Evolutionary conservation across 2,888 invertebrate genomes (phyloP), one percentile per base, ranked within the genome.

Genomic region (Cephus sareptanus): DNA sequence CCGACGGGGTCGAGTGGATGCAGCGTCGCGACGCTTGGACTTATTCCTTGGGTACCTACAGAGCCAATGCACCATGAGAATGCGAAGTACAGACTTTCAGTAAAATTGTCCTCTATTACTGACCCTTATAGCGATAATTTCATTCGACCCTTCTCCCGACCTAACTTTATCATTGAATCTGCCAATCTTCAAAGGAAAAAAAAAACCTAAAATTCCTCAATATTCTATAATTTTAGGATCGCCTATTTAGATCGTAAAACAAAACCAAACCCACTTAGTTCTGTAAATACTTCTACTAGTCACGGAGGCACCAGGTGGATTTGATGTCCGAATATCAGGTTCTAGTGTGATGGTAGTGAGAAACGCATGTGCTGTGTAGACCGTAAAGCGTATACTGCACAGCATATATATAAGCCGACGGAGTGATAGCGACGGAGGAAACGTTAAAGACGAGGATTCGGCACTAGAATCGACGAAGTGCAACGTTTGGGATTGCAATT

Each of bases 121-220:
- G 56, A 56, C 56, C 23, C 9, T 9, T 1, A 23, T 23, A 6
- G 23, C 56, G 23, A 56, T 9, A 23, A 56, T 56, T 56, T 56
- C 1, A 23, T 56, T 56, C 23, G 56, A 56, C 0, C 15, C 15
- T 15, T 40, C 0, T 6, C 40, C 40, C 15, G 6, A 15, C 1
- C 40, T 15, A 40, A 40, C 4, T 15, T 40, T 40, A 15, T 15
- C 15, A 40, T 15, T 9, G 1, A 15, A 23, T 23, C 9, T 56
- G 56, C 9, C 2, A 56, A 2, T 56, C 13, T 56, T 73, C 2
- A 3, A 6, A 35, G 73, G 15, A 68, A 77, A 30, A 56, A 23
- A 69, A 68, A 76, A 76, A 34, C 15, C 73, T 34, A 31, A 71
- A 75, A 76, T 75, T 80, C 34, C 23, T 31, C 0, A 56, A 56